Evolutionary conservation across 2,888 invertebrate genomes (phyloP).

Genomic region (Caenorhabditis sinica): DNA sequence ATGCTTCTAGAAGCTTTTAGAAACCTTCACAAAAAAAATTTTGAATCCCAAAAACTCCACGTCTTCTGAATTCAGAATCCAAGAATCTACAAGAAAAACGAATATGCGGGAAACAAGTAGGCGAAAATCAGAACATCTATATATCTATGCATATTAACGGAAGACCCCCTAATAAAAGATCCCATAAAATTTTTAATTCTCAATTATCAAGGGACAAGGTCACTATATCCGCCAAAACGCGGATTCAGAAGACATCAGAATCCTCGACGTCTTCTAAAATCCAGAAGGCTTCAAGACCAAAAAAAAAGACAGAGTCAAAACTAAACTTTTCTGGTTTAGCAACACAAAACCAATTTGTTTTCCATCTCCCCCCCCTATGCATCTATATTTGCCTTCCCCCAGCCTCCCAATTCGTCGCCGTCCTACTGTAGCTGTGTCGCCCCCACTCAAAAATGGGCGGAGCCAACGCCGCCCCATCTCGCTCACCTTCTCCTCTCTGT

Average conservation of each 20-base stretch:
- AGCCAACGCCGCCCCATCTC: background rate
- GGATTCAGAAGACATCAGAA: no score
- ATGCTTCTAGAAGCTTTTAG: background rate
- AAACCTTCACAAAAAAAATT: background rate
- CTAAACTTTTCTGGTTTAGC: no score
- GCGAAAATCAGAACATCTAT: no score
- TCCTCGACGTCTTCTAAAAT: no score
- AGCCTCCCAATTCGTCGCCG: slow-evolving; percentile 11
- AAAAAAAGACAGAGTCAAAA: background rate
- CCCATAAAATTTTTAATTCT: no score
- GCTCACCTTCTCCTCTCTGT: background rate
- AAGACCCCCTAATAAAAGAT: background rate
- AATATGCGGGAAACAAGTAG: no score
- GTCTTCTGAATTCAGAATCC: no score
- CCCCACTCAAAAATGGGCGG: slow-evolving; percentile 24
- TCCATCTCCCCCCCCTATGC: background rate
- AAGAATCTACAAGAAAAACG: no score
- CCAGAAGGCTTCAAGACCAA: background rate
- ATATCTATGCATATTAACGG: background rate
- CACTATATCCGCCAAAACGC: no score
- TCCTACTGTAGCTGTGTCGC: slow-evolving; percentile 10
- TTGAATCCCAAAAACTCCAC: background rate
- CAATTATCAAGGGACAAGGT: no score
- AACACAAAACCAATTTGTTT: background rate
- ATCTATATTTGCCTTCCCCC: background rate